These are phyloP conservation scores for Polypedilum vanderplanki DNA, from an alignment of 1,140 invertebrate genomes.

Conservation along the genomic window DNA sequence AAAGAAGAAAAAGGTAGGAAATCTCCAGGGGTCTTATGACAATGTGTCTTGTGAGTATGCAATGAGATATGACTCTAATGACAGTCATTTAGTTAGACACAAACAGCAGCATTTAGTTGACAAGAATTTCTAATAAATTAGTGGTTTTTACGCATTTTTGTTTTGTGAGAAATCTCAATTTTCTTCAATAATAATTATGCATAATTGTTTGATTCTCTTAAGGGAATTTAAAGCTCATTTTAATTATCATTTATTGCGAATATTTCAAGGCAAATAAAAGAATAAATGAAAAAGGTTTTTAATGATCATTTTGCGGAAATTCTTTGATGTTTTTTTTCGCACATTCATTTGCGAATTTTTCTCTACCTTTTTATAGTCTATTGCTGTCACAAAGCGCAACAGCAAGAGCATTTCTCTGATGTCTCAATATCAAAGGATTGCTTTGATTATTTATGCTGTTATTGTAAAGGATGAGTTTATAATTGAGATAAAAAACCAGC, in stretches of 20 bases:
- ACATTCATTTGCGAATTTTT: slow-evolving; percentile 14
- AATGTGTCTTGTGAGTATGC: background rate
- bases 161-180: too few species aligned
- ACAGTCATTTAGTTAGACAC: background rate
- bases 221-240: too few species aligned
- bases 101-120: background rate
- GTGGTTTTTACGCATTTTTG: slow-evolving; percentile 25
- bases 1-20: background rate
- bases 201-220: too few species aligned
- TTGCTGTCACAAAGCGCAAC: background rate
- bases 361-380: too few species aligned
- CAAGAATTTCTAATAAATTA: slow-evolving; percentile 20
- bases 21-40: background rate
- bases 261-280: too few species aligned
- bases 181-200: too few species aligned
- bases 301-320: slow-evolving; percentile 25
- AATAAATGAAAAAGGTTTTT: too few species aligned
- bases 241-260: too few species aligned
- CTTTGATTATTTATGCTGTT: background rate
- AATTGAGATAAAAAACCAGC: slow-evolving; percentile 1
- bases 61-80: slow-evolving; percentile 1
- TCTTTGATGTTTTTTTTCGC: slow-evolving; percentile 21
- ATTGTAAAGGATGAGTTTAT: background rate
- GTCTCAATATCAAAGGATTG: background rate
- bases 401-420: background rate